Evolutionary conservation across 2,113 vertebrate genomes (phyloP), one percentile per base, ranked within the genome.

Genomic region (Microtus ochrogaster): DNA sequence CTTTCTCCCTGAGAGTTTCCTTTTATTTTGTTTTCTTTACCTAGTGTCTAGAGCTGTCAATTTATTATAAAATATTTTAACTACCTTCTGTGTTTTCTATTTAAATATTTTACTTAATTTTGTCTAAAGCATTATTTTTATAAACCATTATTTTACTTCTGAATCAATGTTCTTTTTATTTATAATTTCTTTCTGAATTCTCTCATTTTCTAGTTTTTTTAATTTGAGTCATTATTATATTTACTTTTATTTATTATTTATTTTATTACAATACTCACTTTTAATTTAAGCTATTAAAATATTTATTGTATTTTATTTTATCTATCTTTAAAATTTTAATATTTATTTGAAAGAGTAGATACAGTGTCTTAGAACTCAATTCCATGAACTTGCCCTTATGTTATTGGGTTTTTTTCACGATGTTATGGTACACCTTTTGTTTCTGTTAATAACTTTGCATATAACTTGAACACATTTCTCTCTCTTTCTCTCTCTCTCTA

Each of bases 121-220:
- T 6, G 76, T 36, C 79, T 82, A 17, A 91, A 19, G 1, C 61
- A 44, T 28, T 44, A 72, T 92, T 21, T 91, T 85, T 55, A 44
- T 89, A 73, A 91, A 87, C 10, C 55, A 28, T 78, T 72, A 24
- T 86, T 87, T 83, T 41, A 68, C 52, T 93, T 95, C 36, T 96
- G 7, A n/a, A 90, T 81, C n/a, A 81, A 49, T 55, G 68, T 92
- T 90, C 22, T n/a, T 92, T 94, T 73, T 78, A 78, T 90, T 92
- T 90, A 17, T 58, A 70, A 76, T 76, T 89, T 44, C 58, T 95
- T 89, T 76, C 66, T 77, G 24, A 94, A 19, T 73, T 91, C 8
- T 82, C 8, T 52, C 83, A 63, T 2, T 65, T 68, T 91, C 36
- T 84, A 21, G 14, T 3, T 65, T 87, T 79, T 66, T 88, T 77